Percentiles rank a stretch among this genome's conserved stretches.
These are phyloP conservation scores for Meteorus sp. DNA, from an alignment of 1,140 invertebrate genomes.

Conservation along the genomic window DNA sequence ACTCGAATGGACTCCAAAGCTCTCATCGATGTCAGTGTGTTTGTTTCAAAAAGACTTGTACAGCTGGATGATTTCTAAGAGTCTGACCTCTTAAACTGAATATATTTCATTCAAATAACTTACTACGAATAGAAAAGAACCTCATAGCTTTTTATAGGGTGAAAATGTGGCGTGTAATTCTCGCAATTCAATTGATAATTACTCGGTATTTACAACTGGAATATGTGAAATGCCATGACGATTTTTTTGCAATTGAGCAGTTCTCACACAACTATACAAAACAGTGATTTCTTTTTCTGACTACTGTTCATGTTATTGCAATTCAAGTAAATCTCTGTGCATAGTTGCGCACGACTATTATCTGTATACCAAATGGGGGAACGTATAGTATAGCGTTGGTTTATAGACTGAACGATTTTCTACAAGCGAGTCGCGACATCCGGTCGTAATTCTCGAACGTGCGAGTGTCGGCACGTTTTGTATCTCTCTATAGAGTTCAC, in stretches of 20 bases:
- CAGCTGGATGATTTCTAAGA: too few relatives aligned
- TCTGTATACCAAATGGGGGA: too few relatives aligned
- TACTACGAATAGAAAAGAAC: slow-evolving; percentile 2
- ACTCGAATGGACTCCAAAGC: too few relatives aligned
- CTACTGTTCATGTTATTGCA: background rate
- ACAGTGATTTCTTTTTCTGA: background rate
- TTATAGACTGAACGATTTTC: background rate
- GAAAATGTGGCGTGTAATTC: background rate
- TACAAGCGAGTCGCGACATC: slow-evolving; percentile 18
- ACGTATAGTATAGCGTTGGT: background rate
- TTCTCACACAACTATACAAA: too few relatives aligned
- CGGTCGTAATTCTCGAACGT: slow-evolving; percentile 28
- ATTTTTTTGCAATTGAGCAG: background rate
- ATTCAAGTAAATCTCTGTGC: too few relatives aligned
- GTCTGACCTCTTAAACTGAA: too few relatives aligned
- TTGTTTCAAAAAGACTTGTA: too few relatives aligned
- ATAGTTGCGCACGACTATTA: too few relatives aligned
- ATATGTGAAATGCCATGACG: background rate
- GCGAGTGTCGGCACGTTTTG: slow-evolving; percentile 22
- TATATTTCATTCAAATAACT: slow-evolving; percentile 9
- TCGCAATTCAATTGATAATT: background rate
- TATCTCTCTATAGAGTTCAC: background rate
- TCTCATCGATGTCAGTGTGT: too few relatives aligned
- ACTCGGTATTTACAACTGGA: background rate
- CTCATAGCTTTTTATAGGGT: background rate